These are phyloP conservation scores for Actinia equina DNA, from an alignment of 64 coral and sea anemone genomes.

Conservation along the genomic window DNA sequence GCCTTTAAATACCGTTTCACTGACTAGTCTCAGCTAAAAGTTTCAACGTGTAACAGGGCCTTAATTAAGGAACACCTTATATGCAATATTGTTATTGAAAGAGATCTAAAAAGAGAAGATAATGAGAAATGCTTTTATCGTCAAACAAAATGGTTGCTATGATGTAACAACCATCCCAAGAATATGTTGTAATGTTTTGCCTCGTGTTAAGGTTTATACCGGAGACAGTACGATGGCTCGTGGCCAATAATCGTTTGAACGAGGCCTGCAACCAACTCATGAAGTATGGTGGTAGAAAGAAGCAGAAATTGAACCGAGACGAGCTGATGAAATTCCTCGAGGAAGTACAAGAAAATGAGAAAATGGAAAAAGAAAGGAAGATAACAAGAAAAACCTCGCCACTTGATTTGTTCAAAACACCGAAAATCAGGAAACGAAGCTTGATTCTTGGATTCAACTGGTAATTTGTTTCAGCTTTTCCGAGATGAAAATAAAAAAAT, in stretches of 20 bases:
- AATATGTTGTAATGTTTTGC: too few relatives aligned
- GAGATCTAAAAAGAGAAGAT: too few relatives aligned
- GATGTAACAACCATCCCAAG: too few relatives aligned
- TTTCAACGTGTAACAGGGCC: too few relatives aligned
- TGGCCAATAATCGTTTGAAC: slow-evolving; percentile 7
- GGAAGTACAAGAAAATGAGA: slow-evolving; percentile 9
- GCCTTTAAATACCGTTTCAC: too few relatives aligned
- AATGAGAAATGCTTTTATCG: too few relatives aligned
- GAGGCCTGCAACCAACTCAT: slow-evolving; percentile 28
- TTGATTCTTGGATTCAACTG: slow-evolving; percentile 46
- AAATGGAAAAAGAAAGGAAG: background rate
- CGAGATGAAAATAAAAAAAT: too few relatives aligned
- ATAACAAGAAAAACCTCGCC: background rate
- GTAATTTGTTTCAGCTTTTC: background rate
- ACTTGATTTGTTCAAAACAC: slow-evolving; percentile 28
- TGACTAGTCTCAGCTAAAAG: too few relatives aligned
- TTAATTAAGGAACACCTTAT: too few relatives aligned
- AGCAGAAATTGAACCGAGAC: background rate
- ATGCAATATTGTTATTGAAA: too few relatives aligned
- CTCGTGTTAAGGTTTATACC: slow-evolving; percentile 7
- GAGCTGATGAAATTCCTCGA: background rate
- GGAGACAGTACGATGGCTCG: slow-evolving; percentile 47
- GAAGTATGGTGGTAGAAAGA: slow-evolving; percentile 22
- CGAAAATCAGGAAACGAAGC: slow-evolving; percentile 27
- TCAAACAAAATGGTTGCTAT: too few relatives aligned